Conservation (phyloP, 2,113 vertebrate genomes). For the Mirza zaza region DNA sequence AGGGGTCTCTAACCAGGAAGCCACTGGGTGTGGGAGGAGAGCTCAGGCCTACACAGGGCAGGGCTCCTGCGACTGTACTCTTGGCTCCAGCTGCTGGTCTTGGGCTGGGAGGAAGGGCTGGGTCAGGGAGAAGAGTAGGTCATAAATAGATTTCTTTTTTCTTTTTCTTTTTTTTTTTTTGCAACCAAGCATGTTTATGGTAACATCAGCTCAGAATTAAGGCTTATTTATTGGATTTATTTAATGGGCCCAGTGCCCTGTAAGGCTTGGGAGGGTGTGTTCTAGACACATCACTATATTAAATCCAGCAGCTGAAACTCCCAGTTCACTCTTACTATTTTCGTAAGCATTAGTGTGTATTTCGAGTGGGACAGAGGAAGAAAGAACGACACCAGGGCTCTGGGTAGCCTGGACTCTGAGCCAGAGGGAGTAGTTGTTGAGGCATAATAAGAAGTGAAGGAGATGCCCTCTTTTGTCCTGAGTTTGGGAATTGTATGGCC, state of each 20-base stretch:
- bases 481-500: neutral
- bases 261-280: conserved; percentile 30
- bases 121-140: neutral
- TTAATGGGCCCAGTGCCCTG: conserved; percentile 23
- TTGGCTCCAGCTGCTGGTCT: neutral
- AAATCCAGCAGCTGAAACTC: conserved; percentile 35
- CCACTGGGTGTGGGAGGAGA: neutral
- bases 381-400: neutral
- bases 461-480: neutral
- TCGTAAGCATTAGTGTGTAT: neutral
- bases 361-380: neutral
- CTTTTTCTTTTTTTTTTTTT: neutral
- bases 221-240: conserved; percentile 65
- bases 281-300: conserved; percentile 30
- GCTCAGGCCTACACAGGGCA: neutral
- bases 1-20: conserved; percentile 18
- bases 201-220: conserved; percentile 53
- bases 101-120: neutral
- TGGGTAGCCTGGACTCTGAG: neutral
- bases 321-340: neutral
- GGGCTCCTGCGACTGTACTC: neutral
- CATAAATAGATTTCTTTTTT: neutral
- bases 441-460: neutral
- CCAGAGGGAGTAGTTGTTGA: neutral
- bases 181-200: neutral